A percentile compares a stretch with the other conserved stretches of the same genome.
Evolutionary conservation across 2,797 vertebrate genomes (phyloP).

Genomic region (Sarcophilus harrisii): DNA sequence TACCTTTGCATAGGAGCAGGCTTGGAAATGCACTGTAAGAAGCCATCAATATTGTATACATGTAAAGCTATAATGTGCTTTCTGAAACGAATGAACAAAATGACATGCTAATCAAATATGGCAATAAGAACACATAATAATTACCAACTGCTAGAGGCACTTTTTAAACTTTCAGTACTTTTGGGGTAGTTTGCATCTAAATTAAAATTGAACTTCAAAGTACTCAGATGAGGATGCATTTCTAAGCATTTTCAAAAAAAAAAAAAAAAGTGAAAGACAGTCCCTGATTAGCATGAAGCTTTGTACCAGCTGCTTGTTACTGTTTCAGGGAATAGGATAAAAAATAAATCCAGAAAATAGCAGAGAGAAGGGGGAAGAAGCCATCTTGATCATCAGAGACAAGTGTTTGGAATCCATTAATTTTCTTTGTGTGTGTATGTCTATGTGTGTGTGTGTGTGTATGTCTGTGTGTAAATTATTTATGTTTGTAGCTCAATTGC

Average conservation of each 20-base stretch:
- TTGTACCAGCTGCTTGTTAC: slow-evolving; percentile 71
- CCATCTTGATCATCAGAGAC: slow-evolving; percentile 70
- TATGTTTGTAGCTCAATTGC: slow-evolving; percentile 52
- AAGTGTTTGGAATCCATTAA: slow-evolving; percentile 73
- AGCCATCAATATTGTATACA: not conserved
- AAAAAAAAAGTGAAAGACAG: slow-evolving; percentile 71
- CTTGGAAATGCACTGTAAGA: not conserved
- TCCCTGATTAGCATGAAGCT: slow-evolving; percentile 76
- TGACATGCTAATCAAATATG: slow-evolving; percentile 73
- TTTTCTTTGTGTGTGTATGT: slow-evolving; percentile 49
- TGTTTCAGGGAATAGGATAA: slow-evolving; percentile 60
- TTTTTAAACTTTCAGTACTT: slow-evolving; percentile 71
- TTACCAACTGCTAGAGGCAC: slow-evolving; percentile 75
- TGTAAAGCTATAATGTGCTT: not conserved
- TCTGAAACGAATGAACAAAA: slow-evolving; percentile 59
- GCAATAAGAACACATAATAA: slow-evolving; percentile 75
- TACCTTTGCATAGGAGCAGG: not conserved
- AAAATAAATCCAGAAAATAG: not conserved
- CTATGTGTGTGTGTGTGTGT: no score
- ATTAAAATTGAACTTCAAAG: slow-evolving; percentile 86
- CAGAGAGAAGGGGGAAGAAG: not conserved
- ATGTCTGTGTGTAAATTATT: slow-evolving; percentile 73
- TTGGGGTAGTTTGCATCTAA: slow-evolving; percentile 82
- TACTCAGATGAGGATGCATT: slow-evolving; percentile 73
- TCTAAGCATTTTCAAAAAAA: slow-evolving; percentile 76